Evolutionary conservation across 1,140 invertebrate genomes (phyloP).

Genomic region (Homarus americanus): DNA sequence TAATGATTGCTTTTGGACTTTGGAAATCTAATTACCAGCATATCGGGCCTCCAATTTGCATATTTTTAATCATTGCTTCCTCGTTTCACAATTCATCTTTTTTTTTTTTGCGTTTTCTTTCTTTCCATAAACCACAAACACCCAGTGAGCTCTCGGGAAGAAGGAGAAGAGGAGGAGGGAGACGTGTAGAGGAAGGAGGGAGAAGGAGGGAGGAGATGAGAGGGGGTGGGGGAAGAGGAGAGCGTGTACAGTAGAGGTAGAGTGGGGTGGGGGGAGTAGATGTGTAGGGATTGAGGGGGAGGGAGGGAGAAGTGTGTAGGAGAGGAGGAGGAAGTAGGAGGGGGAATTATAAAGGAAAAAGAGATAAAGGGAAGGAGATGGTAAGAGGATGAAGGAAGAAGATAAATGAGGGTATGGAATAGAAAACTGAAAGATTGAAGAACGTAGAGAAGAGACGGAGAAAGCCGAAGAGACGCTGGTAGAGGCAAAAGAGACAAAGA

Average conservation of each 20-base stretch:
- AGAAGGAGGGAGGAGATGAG: neutral
- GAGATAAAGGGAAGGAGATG: neutral
- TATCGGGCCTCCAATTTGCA: constrained; percentile 45
- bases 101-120: no score
- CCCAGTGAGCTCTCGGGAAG: neutral
- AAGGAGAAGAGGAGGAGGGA: neutral
- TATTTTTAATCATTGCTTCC: constrained; percentile 40
- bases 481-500: no score
- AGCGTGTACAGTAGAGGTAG: neutral
- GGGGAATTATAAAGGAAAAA: neutral
- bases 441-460: neutral
- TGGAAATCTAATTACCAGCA: constrained; percentile 59
- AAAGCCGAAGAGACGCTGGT: neutral
- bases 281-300: neutral
- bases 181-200: neutral
- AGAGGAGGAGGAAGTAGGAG: neutral
- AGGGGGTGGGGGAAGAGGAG: neutral
- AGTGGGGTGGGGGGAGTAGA: neutral
- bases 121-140: constrained; percentile 36
- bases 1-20: constrained; percentile 62
- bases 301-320: neutral
- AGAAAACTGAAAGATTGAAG: neutral
- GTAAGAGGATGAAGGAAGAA: neutral
- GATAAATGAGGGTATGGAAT: neutral
- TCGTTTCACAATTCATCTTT: constrained; percentile 25